Evolutionary conservation across 1,140 invertebrate genomes (phyloP).

Genomic region (Leptonema lineaticorne): DNA sequence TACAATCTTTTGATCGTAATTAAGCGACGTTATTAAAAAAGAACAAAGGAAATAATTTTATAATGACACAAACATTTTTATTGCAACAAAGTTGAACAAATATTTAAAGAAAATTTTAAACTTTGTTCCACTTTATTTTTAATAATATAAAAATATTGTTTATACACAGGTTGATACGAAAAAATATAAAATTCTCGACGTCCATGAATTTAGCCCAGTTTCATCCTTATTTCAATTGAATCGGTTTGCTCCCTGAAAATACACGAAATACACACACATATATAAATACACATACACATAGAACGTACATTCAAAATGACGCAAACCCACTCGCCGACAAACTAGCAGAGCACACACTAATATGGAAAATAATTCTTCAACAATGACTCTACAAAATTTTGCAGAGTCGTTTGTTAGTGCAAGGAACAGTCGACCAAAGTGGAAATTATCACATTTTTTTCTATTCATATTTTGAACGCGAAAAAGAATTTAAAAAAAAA

Average conservation of each 20-base stretch:
- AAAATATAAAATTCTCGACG: background rate
- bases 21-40: too few species aligned
- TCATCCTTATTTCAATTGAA: constrained; percentile 29
- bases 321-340: constrained; percentile 9
- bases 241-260: constrained; percentile 24
- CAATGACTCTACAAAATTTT: constrained; percentile 38
- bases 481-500: too few species aligned
- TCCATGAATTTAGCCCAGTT: constrained; percentile 12
- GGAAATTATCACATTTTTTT: background rate
- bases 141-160: too few species aligned
- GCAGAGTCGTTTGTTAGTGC: constrained; percentile 27
- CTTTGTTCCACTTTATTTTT: too few species aligned
- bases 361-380: constrained; percentile 40
- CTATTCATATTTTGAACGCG: background rate
- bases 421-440: constrained; percentile 13
- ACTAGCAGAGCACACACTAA: constrained; percentile 38
- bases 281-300: constrained; percentile 8
- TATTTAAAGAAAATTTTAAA: too few species aligned
- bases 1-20: too few species aligned
- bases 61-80: too few species aligned
- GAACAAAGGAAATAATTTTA: too few species aligned
- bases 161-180: too few species aligned
- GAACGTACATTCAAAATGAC: constrained; percentile 5
- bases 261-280: constrained; percentile 6
- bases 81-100: too few species aligned